Evolutionary conservation across 2,888 invertebrate genomes (phyloP).

Genomic region (Drosophila koepferae): DNA sequence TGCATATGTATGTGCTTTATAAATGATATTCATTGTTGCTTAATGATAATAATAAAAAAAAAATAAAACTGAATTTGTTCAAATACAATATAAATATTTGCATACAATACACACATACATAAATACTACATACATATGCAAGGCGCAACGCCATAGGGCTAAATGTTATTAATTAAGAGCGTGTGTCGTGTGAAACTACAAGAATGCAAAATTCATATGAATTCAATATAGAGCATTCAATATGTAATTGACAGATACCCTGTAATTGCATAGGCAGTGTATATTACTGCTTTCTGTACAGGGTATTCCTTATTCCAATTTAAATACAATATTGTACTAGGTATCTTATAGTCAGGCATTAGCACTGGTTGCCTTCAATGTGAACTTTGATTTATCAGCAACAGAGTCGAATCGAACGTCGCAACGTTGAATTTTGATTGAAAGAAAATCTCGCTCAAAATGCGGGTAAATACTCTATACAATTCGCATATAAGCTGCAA

Average conservation of each 20-base stretch:
- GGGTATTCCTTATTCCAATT: background rate
- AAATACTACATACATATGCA: background rate
- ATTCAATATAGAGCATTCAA: background rate
- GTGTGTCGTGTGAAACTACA: conserved; percentile 7
- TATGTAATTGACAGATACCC: background rate
- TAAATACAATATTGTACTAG: background rate
- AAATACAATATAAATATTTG: conserved; percentile 4
- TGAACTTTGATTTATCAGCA: conserved; percentile 31
- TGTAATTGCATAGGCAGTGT: background rate
- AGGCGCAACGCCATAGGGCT: background rate
- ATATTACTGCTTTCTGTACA: background rate
- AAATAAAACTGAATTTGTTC: background rate
- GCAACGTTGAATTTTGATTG: conserved; percentile 21
- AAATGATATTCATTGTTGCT: conserved; percentile 42
- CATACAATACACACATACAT: background rate
- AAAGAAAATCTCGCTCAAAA: conserved; percentile 23
- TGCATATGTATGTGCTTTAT: conserved; percentile 11
- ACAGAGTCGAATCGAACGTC: background rate
- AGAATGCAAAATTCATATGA: conserved; percentile 3
- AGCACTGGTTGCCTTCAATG: background rate
- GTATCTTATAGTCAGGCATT: background rate
- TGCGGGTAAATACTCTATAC: background rate
- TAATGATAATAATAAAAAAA: background rate
- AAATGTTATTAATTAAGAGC: background rate
- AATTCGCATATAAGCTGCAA: background rate